phyloP scores from a whole-genome alignment of 1,140 invertebrate genomes.

The Delia radicum region DNA sequence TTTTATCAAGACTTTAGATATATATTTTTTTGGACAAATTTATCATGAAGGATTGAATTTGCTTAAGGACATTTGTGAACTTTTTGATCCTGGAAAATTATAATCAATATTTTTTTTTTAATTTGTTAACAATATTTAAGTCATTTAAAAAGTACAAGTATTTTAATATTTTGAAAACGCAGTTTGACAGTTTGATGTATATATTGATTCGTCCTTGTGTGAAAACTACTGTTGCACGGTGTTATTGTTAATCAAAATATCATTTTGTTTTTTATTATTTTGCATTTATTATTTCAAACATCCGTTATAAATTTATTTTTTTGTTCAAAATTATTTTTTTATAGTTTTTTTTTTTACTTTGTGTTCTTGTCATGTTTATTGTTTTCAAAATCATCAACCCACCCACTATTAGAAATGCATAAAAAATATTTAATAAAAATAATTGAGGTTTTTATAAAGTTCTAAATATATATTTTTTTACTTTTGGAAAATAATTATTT shows the following conservation, averaged over 20 bases:
- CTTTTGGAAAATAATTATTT: no score
- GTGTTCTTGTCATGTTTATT: conserved; percentile 1
- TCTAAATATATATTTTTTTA: not conserved
- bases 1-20: no score
- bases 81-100: no score
- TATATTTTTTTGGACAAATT: no score
- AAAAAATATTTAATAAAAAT: not conserved
- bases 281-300: not conserved
- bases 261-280: not conserved
- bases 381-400: not conserved
- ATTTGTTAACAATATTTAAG: no score
- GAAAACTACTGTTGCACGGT: not conserved
- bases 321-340: not conserved
- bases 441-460: not conserved
- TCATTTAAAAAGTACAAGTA: no score
- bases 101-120: no score
- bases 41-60: no score
- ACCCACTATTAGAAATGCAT: not conserved
- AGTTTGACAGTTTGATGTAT: no score
- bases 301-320: not conserved
- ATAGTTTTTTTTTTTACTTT: not conserved
- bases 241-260: not conserved
- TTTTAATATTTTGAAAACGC: no score
- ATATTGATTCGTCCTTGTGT: not conserved
- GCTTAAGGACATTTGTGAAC: no score